phyloP scores from a whole-genome alignment of 2,797 vertebrate species.

The Pampus argenteus region DNA sequence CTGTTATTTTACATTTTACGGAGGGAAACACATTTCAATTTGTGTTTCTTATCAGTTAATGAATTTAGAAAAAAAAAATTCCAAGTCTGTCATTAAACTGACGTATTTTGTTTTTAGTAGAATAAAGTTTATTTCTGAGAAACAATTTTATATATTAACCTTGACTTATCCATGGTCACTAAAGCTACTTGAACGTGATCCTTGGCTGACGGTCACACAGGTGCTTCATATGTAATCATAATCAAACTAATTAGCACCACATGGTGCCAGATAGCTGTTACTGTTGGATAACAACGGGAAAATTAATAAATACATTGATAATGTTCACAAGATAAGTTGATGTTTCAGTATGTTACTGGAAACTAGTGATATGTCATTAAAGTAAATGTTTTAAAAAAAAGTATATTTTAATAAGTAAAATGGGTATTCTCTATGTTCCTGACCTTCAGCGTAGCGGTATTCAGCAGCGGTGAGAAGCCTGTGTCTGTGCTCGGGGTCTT shows the following conservation, averaged over 20 bases:
- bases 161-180: not conserved
- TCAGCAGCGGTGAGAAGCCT: conserved; percentile 90
- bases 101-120: too few species aligned
- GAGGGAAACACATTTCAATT: not conserved
- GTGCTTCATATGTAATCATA: not conserved
- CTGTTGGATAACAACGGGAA: not conserved
- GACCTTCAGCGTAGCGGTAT: conserved; percentile 89
- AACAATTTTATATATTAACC: too few species aligned
- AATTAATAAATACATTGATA: too few species aligned
- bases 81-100: not conserved
- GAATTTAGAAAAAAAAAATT: not conserved
- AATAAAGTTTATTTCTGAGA: too few species aligned
- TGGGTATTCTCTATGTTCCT: conserved; percentile 75
- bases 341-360: not conserved
- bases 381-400: too few species aligned
- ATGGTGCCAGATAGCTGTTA: not conserved
- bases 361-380: not conserved
- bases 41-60: not conserved
- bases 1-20: conserved; percentile 8
- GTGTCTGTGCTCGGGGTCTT: conserved; percentile 89
- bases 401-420: too few species aligned
- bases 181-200: not conserved
- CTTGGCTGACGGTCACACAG: conserved; percentile 3
- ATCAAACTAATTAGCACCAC: not conserved
- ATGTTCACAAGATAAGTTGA: too few species aligned